These are phyloP conservation scores for Dendroctonus ponderosae DNA, from an alignment of 1,140 invertebrate genomes.

Conservation along the genomic window DNA sequence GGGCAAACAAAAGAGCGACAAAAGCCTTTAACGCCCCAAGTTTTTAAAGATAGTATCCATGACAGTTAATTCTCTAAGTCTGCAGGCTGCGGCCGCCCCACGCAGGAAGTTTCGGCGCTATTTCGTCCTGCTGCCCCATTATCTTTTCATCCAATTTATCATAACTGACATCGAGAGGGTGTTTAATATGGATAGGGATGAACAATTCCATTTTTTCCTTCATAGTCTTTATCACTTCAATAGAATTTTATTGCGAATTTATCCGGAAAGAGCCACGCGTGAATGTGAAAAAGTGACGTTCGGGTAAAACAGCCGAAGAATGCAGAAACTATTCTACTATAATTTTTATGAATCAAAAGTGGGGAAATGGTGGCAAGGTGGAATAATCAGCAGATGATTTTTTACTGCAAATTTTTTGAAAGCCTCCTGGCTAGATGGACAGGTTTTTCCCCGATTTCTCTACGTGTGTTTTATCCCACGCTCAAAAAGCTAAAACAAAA, in stretches of 20 bases:
- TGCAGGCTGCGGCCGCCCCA: constrained; percentile 33
- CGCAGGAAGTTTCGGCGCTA: constrained; percentile 39
- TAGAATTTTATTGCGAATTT: too few species aligned
- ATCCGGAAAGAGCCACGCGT: too few species aligned
- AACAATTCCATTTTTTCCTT: constrained; percentile 3
- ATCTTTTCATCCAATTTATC: constrained; percentile 45
- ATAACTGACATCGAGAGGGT: constrained; percentile 42
- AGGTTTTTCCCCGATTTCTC: too few species aligned
- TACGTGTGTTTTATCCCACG: constrained; percentile 9
- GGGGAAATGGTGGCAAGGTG: too few species aligned
- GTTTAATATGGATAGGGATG: constrained; percentile 38
- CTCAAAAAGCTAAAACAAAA: constrained; percentile 28
- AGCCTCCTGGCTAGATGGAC: too few species aligned
- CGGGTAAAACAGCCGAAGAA: too few species aligned
- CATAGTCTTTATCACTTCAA: too few species aligned
- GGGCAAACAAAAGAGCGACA: constrained; percentile 42
- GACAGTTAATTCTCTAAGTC: constrained; percentile 45
- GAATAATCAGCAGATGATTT: too few species aligned
- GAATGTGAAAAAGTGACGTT: too few species aligned
- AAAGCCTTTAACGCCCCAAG: constrained; percentile 40
- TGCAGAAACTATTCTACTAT: too few species aligned
- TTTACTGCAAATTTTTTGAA: too few species aligned
- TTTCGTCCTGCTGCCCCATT: constrained; percentile 44
- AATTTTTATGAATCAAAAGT: too few species aligned
- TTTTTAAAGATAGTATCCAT: constrained; percentile 46